Base-by-base conservation (phyloP, 2,888 invertebrate species). In the Lasioglossum zephyrum region DNA sequence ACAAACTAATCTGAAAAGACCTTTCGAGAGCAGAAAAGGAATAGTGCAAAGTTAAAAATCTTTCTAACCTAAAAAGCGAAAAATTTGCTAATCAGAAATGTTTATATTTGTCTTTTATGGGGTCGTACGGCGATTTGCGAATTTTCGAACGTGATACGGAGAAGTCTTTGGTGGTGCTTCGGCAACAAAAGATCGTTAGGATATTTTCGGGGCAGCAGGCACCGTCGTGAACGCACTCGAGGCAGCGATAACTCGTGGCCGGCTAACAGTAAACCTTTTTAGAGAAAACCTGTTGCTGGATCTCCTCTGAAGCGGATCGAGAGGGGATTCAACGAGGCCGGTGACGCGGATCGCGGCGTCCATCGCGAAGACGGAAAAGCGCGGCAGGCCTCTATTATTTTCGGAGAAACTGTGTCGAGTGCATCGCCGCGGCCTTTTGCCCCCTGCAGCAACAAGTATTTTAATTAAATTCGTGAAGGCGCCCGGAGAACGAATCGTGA, bases 241-340 rank as follows among this genome's bases (percentile, higher is more conserved):
- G 26, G 26, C 13, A 31, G 31, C 44, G 22, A 60, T 60, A 60
- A 60, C 69, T 80, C 18, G 77, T 66, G 31, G 47, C 49, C 53
- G 39, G 53, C 39, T 70, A 70, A 70, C n/a, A 22, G 60, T 44
- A n/a, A 49, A 39, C 39, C 49, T 80, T 80, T 74, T 80, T 74
- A 80, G 49, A 69, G 41, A 74, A 69, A 39, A 80, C 79, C 79
- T 80, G 79, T 80, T 80, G 79, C 79, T 74, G 53, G 22, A 41
- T 53, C 74, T 31, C n/a, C n/a, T 39, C 41, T 0, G 9, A 31
- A 69, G 26, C 18, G 49, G 53, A 74, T 47, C 63, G 73, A 26
- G 49, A 53, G 26, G 18, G 36, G 66, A 31, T 36, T 36, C 66
- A 31, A 36, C 49, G 73, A 13, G 26, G 26, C 60, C 60, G 60